A percentile compares a stretch with the other conserved stretches of the same genome.
phyloP scores from a whole-genome alignment of 2,797 vertebrate genomes.

The Clarias fuscus region DNA sequence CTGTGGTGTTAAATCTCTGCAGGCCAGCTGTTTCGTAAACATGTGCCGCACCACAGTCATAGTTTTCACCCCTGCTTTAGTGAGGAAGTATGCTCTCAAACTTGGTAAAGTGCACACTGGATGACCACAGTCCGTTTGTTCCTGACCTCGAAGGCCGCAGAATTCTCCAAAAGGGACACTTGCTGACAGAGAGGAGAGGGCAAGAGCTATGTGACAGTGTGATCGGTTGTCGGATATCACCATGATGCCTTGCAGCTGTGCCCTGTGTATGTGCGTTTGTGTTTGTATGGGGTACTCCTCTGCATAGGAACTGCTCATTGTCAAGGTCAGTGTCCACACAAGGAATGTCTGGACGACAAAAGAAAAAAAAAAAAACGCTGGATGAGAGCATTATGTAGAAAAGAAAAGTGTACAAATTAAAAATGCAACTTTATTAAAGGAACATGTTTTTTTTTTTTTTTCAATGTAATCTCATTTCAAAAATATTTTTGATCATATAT shows the following conservation, averaged over 20 bases:
- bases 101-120: background rate
- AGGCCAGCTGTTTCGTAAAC: slow-evolving; percentile 28
- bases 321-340: slow-evolving; percentile 54
- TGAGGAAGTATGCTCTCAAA: slow-evolving; percentile 1
- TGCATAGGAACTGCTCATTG: slow-evolving; percentile 46
- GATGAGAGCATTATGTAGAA: slow-evolving; percentile 22
- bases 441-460: background rate
- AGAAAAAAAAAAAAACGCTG: background rate
- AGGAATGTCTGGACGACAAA: slow-evolving; percentile 41
- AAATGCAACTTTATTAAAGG: background rate
- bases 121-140: slow-evolving; percentile 3
- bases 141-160: slow-evolving; percentile 21
- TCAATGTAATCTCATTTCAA: background rate
- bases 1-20: slow-evolving; percentile 32
- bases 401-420: slow-evolving; percentile 2
- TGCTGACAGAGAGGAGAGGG: slow-evolving; percentile 44
- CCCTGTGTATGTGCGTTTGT: slow-evolving; percentile 42
- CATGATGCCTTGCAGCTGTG: slow-evolving; percentile 78
- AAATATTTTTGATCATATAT: background rate
- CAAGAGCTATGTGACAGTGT: slow-evolving; percentile 56
- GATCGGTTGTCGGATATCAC: slow-evolving; percentile 77
- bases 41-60: slow-evolving; percentile 22
- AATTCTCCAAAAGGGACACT: slow-evolving; percentile 36
- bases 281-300: slow-evolving; percentile 37
- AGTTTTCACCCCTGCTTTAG: background rate